Evolutionary conservation across 1,140 invertebrate genomes (phyloP).

Genomic region (Danaus melanippus): DNA sequence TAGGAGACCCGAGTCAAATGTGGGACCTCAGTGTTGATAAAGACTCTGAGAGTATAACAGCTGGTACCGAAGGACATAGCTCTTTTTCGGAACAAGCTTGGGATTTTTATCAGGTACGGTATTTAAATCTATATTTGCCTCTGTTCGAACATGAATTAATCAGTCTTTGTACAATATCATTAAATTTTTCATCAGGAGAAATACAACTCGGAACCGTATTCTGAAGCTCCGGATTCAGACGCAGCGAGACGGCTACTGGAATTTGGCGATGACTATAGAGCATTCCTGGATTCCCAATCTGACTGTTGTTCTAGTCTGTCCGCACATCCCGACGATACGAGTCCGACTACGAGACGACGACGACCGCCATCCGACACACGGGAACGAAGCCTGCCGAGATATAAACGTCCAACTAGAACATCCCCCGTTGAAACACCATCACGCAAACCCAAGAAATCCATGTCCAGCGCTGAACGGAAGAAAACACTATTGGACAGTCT

Average conservation of each 20-base stretch:
- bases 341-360: slow-evolving; percentile 60
- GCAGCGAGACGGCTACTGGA: slow-evolving; percentile 84
- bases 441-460: slow-evolving; percentile 66
- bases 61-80: slow-evolving; percentile 79
- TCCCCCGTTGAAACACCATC: slow-evolving; percentile 66
- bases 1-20: slow-evolving; percentile 54
- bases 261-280: slow-evolving; percentile 93
- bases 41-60: slow-evolving; percentile 67
- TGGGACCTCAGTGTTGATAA: slow-evolving; percentile 60
- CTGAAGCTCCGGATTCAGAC: slow-evolving; percentile 90
- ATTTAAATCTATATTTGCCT: neutral
- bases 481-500: slow-evolving; percentile 65
- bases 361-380: slow-evolving; percentile 48
- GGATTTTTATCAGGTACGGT: slow-evolving; percentile 83
- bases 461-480: slow-evolving; percentile 68
- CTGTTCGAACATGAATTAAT: neutral
- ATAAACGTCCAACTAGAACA: slow-evolving; percentile 51
- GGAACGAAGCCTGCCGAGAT: slow-evolving; percentile 45
- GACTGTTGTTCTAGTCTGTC: slow-evolving; percentile 86
- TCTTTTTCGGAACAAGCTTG: slow-evolving; percentile 91
- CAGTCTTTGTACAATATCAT: slow-evolving; percentile 7
- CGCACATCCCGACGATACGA: slow-evolving; percentile 75
- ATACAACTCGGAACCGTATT: slow-evolving; percentile 92
- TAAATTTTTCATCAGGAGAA: slow-evolving; percentile 79
- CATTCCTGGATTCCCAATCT: slow-evolving; percentile 89